A percentile compares a stretch with the other conserved stretches of the same genome.
Conservation (phyloP, 2,797 vertebrate genomes). For the Sus cebifrons region DNA sequence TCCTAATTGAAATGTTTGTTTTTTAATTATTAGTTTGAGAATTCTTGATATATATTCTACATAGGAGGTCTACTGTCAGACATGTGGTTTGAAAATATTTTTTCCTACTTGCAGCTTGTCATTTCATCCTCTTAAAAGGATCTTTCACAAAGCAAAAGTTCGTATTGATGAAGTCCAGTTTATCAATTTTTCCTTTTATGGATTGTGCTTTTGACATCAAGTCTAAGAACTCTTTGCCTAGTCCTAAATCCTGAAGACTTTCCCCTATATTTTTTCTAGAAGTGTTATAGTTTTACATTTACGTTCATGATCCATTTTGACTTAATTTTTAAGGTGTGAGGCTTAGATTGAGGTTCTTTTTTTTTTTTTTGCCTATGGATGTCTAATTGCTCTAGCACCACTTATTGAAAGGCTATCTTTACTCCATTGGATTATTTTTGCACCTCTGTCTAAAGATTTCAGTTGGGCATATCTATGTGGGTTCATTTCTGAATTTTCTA, state of each 20-base stretch:
- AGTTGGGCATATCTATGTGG: not conserved
- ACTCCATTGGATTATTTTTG: not conserved
- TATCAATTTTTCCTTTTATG: not conserved
- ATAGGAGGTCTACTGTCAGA: not conserved
- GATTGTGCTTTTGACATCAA: not conserved
- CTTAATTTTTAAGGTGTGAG: not conserved
- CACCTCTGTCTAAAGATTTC: not conserved
- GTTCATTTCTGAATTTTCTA: not conserved
- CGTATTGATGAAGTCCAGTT: not conserved
- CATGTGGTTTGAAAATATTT: not conserved
- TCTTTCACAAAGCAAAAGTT: not conserved
- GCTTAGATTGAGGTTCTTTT: not conserved
- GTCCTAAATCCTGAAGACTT: not conserved
- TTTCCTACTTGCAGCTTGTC: not conserved
- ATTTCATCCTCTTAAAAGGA: not conserved
- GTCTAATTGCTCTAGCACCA: not conserved
- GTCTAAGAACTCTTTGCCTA: not conserved
- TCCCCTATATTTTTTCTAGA: not conserved
- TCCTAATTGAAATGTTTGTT: not conserved
- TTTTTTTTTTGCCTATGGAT: not conserved
- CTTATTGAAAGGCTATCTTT: not conserved
- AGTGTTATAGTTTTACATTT: not conserved
- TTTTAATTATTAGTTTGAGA: slow-evolving; percentile 23
- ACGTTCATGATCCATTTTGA: not conserved
- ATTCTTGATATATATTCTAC: not conserved